Conservation (phyloP, 2,113 vertebrate genomes). For the Phylloscopus whistleri region DNA sequence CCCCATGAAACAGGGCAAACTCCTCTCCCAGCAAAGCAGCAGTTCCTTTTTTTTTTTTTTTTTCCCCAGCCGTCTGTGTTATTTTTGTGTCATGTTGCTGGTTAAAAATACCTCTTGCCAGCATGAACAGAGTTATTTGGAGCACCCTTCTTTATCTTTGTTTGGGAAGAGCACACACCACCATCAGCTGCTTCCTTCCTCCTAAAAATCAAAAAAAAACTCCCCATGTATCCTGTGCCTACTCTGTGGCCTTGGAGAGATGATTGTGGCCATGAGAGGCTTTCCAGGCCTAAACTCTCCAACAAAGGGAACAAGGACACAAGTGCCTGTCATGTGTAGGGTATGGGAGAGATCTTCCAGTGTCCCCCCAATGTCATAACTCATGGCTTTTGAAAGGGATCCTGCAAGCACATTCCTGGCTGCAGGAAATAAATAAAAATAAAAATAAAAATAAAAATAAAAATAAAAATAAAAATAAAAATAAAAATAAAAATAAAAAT, state of each 20-base stretch:
- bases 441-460: not conserved
- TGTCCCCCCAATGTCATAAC: not conserved
- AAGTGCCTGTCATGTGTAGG: not conserved
- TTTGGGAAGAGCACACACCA: not conserved
- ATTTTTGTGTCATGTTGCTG: not conserved
- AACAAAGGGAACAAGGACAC: rapidly evolving
- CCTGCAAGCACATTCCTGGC: not conserved
- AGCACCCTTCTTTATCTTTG: conserved; percentile 53
- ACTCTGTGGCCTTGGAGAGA: not conserved
- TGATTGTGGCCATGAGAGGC: not conserved
- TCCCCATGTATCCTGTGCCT: not conserved
- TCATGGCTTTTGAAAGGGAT: not conserved
- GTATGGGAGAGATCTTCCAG: not conserved
- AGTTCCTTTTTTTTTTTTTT: not conserved
- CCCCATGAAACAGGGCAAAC: not conserved
- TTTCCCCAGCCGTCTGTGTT: not conserved
- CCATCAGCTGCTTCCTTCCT: not conserved
- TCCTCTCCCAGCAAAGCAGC: not conserved
- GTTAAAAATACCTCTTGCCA: conserved; percentile 41
- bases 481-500: not conserved
- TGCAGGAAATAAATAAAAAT: not conserved
- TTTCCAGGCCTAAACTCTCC: not conserved
- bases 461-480: not conserved
- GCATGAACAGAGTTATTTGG: conserved; percentile 44
- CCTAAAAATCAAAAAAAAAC: not conserved